Conservation (phyloP, 35 echinoderm and acorn worm genomes). For the Eucidaris tribuloides region DNA sequence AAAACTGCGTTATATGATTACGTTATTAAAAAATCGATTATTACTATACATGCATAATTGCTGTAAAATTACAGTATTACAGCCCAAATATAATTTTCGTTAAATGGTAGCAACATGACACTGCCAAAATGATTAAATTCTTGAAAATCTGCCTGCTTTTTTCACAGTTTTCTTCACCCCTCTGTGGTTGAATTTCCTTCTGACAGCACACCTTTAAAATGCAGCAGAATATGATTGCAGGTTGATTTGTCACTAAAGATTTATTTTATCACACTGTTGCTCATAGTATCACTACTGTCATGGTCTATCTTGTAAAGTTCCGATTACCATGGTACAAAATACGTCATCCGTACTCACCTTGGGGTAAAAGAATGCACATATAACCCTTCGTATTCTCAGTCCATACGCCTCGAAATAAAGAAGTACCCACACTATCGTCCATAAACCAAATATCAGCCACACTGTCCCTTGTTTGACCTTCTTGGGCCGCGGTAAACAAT, state of each 20-base stretch:
- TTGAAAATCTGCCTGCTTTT: too few relatives aligned
- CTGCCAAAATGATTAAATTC: too few relatives aligned
- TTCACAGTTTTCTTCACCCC: too few relatives aligned
- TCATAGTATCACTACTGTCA: background rate
- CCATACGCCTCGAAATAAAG: conserved; percentile 79
- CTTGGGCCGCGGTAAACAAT: conserved; percentile 74
- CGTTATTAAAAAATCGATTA: too few relatives aligned
- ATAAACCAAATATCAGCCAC: conserved; percentile 29
- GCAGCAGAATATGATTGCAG: background rate
- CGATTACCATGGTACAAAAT: background rate
- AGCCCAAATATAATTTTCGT: too few relatives aligned
- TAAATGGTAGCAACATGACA: too few relatives aligned
- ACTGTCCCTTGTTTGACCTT: background rate
- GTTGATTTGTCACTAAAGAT: background rate
- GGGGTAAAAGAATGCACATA: conserved; percentile 86
- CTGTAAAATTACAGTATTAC: too few relatives aligned
- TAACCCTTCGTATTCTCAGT: conserved; percentile 60
- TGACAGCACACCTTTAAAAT: too few relatives aligned
- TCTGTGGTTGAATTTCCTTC: too few relatives aligned
- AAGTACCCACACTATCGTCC: conserved; percentile 35
- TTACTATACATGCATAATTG: too few relatives aligned
- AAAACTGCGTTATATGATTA: too few relatives aligned
- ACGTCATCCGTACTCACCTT: conserved; percentile 53
- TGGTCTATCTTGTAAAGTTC: background rate
- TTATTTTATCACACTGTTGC: background rate